Conservation (phyloP, 1,140 invertebrate genomes). For the Seison nebaliae region DNA sequence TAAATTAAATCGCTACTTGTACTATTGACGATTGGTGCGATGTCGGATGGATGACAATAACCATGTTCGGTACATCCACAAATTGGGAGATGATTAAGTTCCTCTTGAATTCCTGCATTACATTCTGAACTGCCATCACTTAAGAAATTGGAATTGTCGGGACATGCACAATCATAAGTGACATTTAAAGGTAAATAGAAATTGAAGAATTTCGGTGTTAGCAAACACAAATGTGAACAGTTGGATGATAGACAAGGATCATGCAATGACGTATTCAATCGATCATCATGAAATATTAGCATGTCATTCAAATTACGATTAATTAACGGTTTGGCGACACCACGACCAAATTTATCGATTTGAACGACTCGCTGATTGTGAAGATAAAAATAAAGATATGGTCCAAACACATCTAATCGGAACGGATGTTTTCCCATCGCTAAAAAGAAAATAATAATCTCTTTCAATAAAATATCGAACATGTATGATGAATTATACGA, state of each 20-base stretch:
- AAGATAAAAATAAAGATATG: slow-evolving; percentile 56
- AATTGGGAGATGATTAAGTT: too few relatives aligned
- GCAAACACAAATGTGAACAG: slow-evolving; percentile 66
- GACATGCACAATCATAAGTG: slow-evolving; percentile 50
- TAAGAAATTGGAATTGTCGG: slow-evolving; percentile 37
- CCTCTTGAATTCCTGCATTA: too few relatives aligned
- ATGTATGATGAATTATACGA: slow-evolving; percentile 40
- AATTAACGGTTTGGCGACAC: slow-evolving; percentile 51
- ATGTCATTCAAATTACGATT: slow-evolving; percentile 53
- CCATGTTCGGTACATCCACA: too few relatives aligned
- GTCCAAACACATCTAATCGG: slow-evolving; percentile 70
- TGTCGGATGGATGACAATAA: too few relatives aligned
- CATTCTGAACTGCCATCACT: slow-evolving; percentile 21
- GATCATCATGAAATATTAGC: slow-evolving; percentile 31
- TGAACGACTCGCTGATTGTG: slow-evolving; percentile 51
- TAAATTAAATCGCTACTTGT: too few relatives aligned
- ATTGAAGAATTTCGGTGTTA: too few relatives aligned
- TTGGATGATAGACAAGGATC: slow-evolving; percentile 42
- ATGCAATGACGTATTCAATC: slow-evolving; percentile 9
- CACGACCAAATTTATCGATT: slow-evolving; percentile 79
- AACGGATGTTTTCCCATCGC: slow-evolving; percentile 54
- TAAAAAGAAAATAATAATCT: too few relatives aligned
- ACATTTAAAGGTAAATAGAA: too few relatives aligned
- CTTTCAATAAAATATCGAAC: too few relatives aligned
- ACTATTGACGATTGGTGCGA: too few relatives aligned